phyloP scores from a whole-genome alignment of 2,797 vertebrate genomes.

The Cyprinodon diabolis region DNA sequence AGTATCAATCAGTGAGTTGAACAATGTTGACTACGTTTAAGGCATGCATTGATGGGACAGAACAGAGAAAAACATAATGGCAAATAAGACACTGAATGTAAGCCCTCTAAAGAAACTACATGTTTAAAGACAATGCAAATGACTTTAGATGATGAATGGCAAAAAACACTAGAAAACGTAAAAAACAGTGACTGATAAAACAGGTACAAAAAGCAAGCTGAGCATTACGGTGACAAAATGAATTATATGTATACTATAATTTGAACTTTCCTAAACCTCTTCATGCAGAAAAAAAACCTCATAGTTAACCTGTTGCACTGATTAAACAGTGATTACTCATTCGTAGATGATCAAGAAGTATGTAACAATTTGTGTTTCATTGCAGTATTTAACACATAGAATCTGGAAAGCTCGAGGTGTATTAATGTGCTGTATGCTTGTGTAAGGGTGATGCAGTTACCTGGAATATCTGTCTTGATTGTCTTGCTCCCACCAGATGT shows the following conservation, averaged over 20 bases:
- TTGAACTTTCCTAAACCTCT: constrained; percentile 11
- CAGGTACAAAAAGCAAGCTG: constrained; percentile 52
- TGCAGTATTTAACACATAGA: constrained; percentile 18
- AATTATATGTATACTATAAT: constrained; percentile 5
- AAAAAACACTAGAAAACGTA: constrained; percentile 33
- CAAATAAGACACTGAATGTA: constrained; percentile 21
- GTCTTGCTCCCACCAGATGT: constrained; percentile 96
- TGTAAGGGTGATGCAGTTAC: constrained; percentile 77
- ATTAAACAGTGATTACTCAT: neutral
- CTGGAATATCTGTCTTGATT: constrained; percentile 98
- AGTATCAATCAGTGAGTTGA: constrained; percentile 38
- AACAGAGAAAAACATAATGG: constrained; percentile 38
- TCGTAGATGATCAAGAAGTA: neutral
- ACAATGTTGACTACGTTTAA: constrained; percentile 48
- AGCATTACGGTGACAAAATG: constrained; percentile 23
- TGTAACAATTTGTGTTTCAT: constrained; percentile 3
- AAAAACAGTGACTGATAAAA: constrained; percentile 34
- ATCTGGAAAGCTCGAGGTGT: constrained; percentile 14
- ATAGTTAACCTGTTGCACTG: constrained; percentile 5
- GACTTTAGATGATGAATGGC: constrained; percentile 61
- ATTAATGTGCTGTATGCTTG: constrained; percentile 26
- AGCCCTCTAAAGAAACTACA: constrained; percentile 32
- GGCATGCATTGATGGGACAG: constrained; percentile 60
- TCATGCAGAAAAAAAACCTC: constrained; percentile 17
- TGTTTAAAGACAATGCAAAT: constrained; percentile 50